Evolutionary conservation across 2,113 vertebrate genomes (phyloP).

Genomic region (Sula dactylatra): DNA sequence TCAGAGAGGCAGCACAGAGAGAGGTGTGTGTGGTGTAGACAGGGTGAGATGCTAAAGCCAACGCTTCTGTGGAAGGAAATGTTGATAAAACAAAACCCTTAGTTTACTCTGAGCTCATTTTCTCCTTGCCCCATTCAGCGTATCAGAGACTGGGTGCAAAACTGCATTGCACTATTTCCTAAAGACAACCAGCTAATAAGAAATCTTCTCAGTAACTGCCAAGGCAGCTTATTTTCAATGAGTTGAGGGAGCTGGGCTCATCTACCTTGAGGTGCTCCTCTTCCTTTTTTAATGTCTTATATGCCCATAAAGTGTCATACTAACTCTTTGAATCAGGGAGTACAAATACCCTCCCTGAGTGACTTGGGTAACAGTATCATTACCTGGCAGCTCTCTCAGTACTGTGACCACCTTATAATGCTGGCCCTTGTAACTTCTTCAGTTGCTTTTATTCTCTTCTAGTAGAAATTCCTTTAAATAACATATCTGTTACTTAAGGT

Average conservation of each 20-base stretch:
- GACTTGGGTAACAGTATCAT: neutral
- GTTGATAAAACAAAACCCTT: neutral
- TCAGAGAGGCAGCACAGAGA: neutral
- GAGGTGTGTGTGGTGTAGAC: neutral
- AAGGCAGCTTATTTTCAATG: neutral
- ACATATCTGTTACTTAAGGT: neutral
- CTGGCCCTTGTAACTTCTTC: neutral
- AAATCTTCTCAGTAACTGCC: neutral
- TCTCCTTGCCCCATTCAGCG: neutral
- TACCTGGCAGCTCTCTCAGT: neutral
- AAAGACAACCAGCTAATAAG: neutral
- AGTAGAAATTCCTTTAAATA: neutral
- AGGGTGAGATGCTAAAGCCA: neutral
- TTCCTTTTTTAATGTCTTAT: neutral
- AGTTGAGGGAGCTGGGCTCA: neutral
- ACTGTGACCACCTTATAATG: neutral
- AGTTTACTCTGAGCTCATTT: neutral
- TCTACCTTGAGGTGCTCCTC: neutral
- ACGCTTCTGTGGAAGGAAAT: neutral
- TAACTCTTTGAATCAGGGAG: neutral
- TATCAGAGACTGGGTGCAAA: neutral
- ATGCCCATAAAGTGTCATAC: neutral
- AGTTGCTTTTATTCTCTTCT: neutral
- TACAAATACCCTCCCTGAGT: neutral
- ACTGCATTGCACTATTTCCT: neutral